Percentiles rank a stretch among this genome's conserved stretches.
These are phyloP conservation scores for Syncerus caffer DNA, from an alignment of 2,797 vertebrate genomes.

Conservation along the genomic window DNA sequence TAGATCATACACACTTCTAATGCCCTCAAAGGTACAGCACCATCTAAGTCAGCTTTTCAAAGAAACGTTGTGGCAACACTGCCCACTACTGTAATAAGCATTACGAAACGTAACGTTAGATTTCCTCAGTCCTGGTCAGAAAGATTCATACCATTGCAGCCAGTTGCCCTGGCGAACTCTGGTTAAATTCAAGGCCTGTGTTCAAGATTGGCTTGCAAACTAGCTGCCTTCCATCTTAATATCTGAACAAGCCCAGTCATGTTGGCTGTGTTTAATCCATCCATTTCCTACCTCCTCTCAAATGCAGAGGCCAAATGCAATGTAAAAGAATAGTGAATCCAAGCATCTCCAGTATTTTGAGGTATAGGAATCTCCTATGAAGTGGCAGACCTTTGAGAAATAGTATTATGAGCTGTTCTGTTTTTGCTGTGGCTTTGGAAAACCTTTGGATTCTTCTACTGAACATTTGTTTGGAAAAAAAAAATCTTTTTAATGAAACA, in stretches of 20 bases:
- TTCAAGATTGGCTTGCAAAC: background rate
- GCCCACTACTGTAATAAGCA: background rate
- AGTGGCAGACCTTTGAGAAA: slow-evolving; percentile 62
- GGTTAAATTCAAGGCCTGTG: background rate
- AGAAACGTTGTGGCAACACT: background rate
- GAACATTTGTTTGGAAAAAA: slow-evolving; percentile 67
- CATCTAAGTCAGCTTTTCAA: slow-evolving; percentile 20
- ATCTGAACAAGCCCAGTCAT: background rate
- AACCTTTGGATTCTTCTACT: slow-evolving; percentile 74
- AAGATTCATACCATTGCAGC: background rate
- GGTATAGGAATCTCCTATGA: slow-evolving; percentile 58
- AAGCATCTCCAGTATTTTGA: slow-evolving; percentile 38
- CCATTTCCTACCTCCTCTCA: slow-evolving; percentile 23
- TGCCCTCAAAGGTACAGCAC: background rate
- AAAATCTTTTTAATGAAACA: slow-evolving; percentile 76
- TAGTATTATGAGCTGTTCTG: slow-evolving; percentile 74
- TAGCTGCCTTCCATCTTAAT: background rate
- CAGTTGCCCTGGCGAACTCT: background rate
- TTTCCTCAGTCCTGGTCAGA: background rate
- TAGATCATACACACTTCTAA: background rate
- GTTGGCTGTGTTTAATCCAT: slow-evolving; percentile 30
- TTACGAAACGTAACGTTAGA: background rate
- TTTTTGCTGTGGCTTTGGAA: slow-evolving; percentile 68
- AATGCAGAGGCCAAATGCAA: slow-evolving; percentile 22
- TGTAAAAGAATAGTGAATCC: background rate